A percentile compares a stretch with the other conserved stretches of the same genome.
Evolutionary conservation across 2,113 vertebrate genomes (phyloP).

Genomic region (Rhombomys opimus): DNA sequence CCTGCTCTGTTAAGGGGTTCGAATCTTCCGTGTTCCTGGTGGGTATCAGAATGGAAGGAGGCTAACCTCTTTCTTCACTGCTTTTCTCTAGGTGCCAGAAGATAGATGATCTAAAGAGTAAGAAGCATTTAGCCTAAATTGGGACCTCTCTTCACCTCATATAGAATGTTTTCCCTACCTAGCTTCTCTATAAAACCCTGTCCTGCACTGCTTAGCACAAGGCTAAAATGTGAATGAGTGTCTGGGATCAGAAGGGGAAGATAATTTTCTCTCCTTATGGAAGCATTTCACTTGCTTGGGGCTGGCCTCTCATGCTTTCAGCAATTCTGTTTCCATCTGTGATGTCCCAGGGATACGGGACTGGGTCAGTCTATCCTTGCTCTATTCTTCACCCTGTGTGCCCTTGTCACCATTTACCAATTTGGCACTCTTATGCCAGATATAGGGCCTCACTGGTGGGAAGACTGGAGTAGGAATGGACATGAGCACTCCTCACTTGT

Average conservation of each 20-base stretch:
- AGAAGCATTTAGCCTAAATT: background rate
- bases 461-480: background rate
- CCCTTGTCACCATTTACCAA: background rate
- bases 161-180: background rate
- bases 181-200: background rate
- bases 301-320: background rate
- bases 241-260: background rate
- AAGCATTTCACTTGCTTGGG: background rate
- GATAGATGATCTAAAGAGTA: background rate
- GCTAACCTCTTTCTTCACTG: fast-evolving
- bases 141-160: background rate
- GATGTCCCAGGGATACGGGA: background rate
- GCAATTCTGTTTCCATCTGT: background rate
- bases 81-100: background rate
- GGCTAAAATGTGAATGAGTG: background rate
- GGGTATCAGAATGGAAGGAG: background rate
- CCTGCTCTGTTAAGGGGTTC: background rate
- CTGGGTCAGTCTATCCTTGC: background rate
- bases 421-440: background rate
- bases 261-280: background rate
- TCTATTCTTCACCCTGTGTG: background rate
- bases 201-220: background rate
- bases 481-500: background rate
- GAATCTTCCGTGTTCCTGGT: background rate
- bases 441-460: background rate